Evolutionary conservation across 2,113 vertebrate genomes (phyloP).

Genomic region (Rhizomys pruinosus): DNA sequence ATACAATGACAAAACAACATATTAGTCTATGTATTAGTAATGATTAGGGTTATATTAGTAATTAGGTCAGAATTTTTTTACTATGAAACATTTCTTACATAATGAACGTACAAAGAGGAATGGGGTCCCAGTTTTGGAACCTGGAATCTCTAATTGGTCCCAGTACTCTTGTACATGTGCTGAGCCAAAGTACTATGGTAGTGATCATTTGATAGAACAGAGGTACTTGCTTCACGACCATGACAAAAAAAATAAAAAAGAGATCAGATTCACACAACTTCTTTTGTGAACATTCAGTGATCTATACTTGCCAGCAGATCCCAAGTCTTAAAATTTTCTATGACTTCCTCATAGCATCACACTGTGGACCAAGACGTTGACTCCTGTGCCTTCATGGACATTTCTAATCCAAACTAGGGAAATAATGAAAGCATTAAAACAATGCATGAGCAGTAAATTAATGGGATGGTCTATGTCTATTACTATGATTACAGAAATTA

Average conservation of each 20-base stretch:
- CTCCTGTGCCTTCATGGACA: background rate
- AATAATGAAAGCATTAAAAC: background rate
- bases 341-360: background rate
- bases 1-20: background rate
- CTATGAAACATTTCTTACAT: background rate
- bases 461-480: background rate
- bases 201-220: background rate
- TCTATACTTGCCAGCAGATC: background rate
- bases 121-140: background rate
- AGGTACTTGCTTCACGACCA: background rate
- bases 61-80: background rate
- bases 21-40: background rate
- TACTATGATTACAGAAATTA: background rate
- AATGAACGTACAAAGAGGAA: background rate
- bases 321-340: background rate
- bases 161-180: background rate
- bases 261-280: accelerated
- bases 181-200: background rate
- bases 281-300: background rate
- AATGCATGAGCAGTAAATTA: background rate
- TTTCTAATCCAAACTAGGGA: background rate
- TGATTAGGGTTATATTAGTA: background rate
- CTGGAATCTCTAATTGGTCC: background rate
- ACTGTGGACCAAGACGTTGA: background rate
- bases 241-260: background rate